Conservation (phyloP, 2,113 vertebrate genomes). For the Cyanoderma ruficeps region DNA sequence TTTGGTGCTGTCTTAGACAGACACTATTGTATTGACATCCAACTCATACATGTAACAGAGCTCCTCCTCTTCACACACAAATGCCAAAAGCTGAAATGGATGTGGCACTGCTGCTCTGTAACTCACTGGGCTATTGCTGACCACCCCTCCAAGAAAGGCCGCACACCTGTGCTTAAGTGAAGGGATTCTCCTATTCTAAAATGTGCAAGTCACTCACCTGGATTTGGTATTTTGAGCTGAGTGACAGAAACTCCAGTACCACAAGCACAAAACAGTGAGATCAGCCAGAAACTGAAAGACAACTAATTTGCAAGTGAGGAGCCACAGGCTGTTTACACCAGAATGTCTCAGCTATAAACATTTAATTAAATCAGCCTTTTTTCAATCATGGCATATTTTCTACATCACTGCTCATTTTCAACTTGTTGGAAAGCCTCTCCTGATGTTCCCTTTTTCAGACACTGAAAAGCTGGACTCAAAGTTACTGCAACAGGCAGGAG, state of each 20-base stretch:
- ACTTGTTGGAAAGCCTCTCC: conserved; percentile 4
- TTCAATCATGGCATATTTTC: conserved; percentile 5
- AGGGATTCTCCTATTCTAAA: background rate
- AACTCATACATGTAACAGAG: background rate
- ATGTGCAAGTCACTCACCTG: background rate
- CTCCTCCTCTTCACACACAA: background rate
- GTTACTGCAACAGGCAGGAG: background rate
- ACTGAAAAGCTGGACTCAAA: background rate
- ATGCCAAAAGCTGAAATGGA: background rate
- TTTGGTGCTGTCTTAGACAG: background rate
- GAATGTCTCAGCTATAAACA: background rate
- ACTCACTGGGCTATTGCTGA: background rate
- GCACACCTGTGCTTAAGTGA: background rate
- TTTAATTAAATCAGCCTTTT: conserved; percentile 44
- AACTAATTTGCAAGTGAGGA: conserved; percentile 24
- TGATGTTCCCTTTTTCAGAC: background rate
- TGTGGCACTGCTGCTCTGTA: background rate
- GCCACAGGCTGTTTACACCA: conserved; percentile 41
- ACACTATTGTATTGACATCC: background rate
- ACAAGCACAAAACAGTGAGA: background rate
- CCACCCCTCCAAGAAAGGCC: background rate
- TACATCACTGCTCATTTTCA: conserved; percentile 1
- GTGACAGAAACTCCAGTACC: background rate
- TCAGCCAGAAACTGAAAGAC: background rate
- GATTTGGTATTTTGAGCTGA: background rate